phyloP scores from a whole-genome alignment of 1,140 invertebrate species.

The Neoseiulus cucumeris region DNA sequence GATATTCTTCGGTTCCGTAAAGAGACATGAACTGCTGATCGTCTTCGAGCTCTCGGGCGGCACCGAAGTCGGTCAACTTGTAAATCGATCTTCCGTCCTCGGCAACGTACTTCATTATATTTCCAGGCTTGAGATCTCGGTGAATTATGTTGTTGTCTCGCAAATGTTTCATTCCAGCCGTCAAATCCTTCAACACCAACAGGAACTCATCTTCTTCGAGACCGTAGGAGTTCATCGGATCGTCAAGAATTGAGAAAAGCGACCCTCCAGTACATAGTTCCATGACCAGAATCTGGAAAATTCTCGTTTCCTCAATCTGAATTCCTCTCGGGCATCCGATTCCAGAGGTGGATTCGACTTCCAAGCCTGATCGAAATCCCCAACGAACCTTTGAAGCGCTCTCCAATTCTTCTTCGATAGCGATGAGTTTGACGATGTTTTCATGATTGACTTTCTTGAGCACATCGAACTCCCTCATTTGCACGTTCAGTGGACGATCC shows the following conservation, averaged over 20 bases:
- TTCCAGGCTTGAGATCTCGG: constrained; percentile 80
- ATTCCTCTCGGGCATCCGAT: too few species aligned
- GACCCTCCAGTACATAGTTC: constrained; percentile 65
- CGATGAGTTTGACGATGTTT: constrained; percentile 78
- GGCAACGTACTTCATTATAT: constrained; percentile 87
- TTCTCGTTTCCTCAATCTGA: too few species aligned
- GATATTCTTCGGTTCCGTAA: constrained; percentile 86
- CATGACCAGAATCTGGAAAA: constrained; percentile 74
- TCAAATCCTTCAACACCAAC: constrained; percentile 54
- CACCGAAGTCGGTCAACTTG: constrained; percentile 88
- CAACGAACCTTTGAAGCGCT: constrained; percentile 8
- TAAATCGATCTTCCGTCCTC: constrained; percentile 74
- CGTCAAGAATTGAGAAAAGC: constrained; percentile 75
- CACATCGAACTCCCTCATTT: constrained; percentile 71
- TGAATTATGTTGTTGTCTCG: constrained; percentile 76
- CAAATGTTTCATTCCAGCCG: constrained; percentile 80
- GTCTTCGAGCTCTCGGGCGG: constrained; percentile 73
- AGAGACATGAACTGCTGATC: constrained; percentile 83
- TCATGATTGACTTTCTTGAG: constrained; percentile 81
- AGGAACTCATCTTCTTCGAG: constrained; percentile 74
- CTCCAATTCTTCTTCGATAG: constrained; percentile 63
- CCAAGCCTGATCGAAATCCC: too few species aligned
- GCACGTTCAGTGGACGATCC: constrained; percentile 69
- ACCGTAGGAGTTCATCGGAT: constrained; percentile 83
- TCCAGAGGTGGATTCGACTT: too few species aligned